Percentiles rank a stretch among this genome's conserved stretches.
Conservation (phyloP, 2,113 vertebrate genomes). For the Cyphomyrus plagiostoma region DNA sequence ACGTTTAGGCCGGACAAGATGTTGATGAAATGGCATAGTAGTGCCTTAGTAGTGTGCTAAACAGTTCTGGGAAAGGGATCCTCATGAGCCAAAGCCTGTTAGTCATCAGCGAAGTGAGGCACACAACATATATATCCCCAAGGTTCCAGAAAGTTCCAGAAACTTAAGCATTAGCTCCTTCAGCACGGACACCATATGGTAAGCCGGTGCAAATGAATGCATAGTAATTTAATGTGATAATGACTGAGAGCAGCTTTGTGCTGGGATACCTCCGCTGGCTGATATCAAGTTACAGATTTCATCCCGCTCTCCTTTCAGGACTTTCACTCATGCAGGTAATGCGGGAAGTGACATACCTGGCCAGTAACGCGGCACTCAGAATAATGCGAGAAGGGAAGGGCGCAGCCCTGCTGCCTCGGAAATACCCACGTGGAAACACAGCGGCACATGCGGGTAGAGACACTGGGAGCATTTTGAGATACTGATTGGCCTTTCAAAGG, state of each 20-base stretch:
- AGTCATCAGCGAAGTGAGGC: background rate
- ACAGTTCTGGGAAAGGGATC: background rate
- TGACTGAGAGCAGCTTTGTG: background rate
- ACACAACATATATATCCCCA: background rate
- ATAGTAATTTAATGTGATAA: conserved; percentile 1
- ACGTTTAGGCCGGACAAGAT: background rate
- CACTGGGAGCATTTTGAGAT: conserved; percentile 17
- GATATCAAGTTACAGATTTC: background rate
- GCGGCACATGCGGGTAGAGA: background rate
- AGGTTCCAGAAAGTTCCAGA: background rate
- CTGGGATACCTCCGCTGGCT: background rate
- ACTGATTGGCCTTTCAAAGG: conserved; percentile 33
- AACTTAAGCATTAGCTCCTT: background rate
- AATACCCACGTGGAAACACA: background rate
- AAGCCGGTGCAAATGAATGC: background rate
- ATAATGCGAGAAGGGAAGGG: background rate
- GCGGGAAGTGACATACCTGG: background rate
- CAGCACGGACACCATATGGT: background rate
- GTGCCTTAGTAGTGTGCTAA: background rate
- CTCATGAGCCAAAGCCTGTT: background rate
- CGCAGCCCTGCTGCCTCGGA: background rate
- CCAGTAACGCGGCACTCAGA: background rate
- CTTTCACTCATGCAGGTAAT: background rate
- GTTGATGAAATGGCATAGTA: background rate
- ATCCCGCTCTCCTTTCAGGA: background rate